phyloP scores from a whole-genome alignment of 2,888 invertebrate species.

The Watsonalla cultraria region DNA sequence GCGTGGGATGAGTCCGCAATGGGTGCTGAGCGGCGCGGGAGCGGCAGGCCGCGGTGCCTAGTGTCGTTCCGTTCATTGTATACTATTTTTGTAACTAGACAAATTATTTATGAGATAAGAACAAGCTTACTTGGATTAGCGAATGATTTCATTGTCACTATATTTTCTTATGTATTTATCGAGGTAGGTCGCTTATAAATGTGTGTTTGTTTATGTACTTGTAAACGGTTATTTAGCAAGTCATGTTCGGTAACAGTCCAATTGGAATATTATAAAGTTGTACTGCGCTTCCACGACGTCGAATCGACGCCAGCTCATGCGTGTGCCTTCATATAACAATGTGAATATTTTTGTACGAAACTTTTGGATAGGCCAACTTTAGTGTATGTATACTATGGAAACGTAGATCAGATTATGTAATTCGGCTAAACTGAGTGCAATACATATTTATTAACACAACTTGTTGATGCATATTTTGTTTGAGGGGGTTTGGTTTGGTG shows the following conservation, averaged over 20 bases:
- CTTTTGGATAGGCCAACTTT: constrained; percentile 2
- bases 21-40: constrained; percentile 46
- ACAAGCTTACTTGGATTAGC: constrained; percentile 66
- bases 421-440: constrained; percentile 56
- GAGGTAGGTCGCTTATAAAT: constrained; percentile 63
- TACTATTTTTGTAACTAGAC: constrained; percentile 77
- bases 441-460: constrained; percentile 60
- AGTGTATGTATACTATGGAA: constrained; percentile 9
- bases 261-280: constrained; percentile 9
- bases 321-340: constrained; percentile 56
- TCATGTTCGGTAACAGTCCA: constrained; percentile 32
- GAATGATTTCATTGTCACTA: constrained; percentile 63
- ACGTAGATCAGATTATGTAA: constrained; percentile 29
- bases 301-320: constrained; percentile 45
- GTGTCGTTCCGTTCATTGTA: constrained; percentile 62
- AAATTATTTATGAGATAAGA: constrained; percentile 78
- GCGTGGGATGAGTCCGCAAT: constrained; percentile 58
- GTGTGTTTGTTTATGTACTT: constrained; percentile 71
- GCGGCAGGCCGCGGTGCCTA: constrained; percentile 21
- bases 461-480: constrained; percentile 17
- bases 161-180: constrained; percentile 78
- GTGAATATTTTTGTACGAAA: constrained; percentile 26
- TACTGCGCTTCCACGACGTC: constrained; percentile 47
- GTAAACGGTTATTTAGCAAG: constrained; percentile 59
- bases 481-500: constrained; percentile 22